Evolutionary conservation across 2,113 vertebrate species (phyloP), one percentile per base, ranked within the genome.

Genomic region (Anolis carolinensis): DNA sequence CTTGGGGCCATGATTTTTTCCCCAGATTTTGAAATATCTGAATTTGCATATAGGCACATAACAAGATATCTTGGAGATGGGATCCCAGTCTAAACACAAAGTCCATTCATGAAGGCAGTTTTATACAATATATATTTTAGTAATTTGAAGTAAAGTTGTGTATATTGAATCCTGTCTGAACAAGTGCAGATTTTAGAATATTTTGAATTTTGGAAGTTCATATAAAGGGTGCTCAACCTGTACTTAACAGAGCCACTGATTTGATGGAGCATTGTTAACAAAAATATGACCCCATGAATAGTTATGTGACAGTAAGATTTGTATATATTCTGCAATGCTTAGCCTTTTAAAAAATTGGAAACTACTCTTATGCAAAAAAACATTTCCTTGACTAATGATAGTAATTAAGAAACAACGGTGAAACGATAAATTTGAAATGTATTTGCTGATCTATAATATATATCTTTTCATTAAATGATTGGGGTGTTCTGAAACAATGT

Each of bases 381-480:
- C 8, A 32, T 39, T 50, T n/a, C 65, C 44, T 50, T 52, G 27
- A 7, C 30, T 81, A 36, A 20, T 48, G n/a, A 52, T 70, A 16
- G n/a, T n/a, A n/a, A 65, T 80, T 79, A 39, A 6, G 62, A 23
- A 84, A 7, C 36, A 55, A 55, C 63, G 44, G 44, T 48, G 11
- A 50, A 72, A 72, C 55, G 1, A 52, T 9, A 32, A 30, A 32
- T 67, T 81, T 55, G 81, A 89, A 72, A 1, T 20, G 23, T 50
- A 74, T 83, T 7, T 34, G 83, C 48, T 52, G 52, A 44, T 34
- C 7, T 16, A 63, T 63, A 0, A 63, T 76, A 30, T 27, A 76
- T 55, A 70, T 5, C n/a, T 6, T 59, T 65, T 79, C 5, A 55
- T 55, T 39, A 25, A 62, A n/a, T 0, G 0, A 27, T 88, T 78